phyloP scores from a whole-genome alignment of 1,140 invertebrate species.

The Thereuonema tuberculata region DNA sequence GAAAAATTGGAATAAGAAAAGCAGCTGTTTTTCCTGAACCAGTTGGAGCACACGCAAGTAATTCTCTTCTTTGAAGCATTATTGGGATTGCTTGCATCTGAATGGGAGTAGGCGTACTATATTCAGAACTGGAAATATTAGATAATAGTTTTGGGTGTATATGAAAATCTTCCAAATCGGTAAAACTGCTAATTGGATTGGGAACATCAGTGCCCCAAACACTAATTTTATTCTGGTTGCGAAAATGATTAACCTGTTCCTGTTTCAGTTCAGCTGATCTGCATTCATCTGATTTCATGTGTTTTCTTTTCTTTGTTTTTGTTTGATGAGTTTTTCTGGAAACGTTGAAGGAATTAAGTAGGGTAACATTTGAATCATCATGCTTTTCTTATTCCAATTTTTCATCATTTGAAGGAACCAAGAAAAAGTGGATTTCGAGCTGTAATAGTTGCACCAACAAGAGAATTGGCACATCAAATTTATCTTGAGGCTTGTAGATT shows the following conservation, averaged over 20 bases:
- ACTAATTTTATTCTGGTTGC: constrained; percentile 60
- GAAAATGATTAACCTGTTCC: constrained; percentile 54
- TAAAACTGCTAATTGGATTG: constrained; percentile 54
- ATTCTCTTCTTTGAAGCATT: constrained; percentile 63
- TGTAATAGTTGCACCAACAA: constrained; percentile 76
- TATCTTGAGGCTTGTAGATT: constrained; percentile 57
- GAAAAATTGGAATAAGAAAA: constrained; percentile 35
- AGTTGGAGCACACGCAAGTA: constrained; percentile 87
- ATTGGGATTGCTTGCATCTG: constrained; percentile 88
- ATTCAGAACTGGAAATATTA: constrained; percentile 59
- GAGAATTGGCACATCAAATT: constrained; percentile 86
- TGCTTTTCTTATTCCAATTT: too few relatives aligned
- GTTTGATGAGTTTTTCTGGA: too few relatives aligned
- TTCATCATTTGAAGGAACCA: constrained; percentile 30
- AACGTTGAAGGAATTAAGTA: too few relatives aligned
- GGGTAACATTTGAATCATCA: too few relatives aligned
- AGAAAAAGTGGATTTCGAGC: constrained; percentile 59
- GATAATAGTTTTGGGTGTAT: constrained; percentile 46
- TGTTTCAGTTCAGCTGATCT: too few relatives aligned
- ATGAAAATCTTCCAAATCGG: constrained; percentile 40
- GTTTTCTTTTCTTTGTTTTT: too few relatives aligned
- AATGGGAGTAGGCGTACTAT: constrained; percentile 71
- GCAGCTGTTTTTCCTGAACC: constrained; percentile 79
- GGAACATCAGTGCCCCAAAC: constrained; percentile 60
- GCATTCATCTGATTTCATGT: too few relatives aligned